Evolutionary conservation across 2,113 vertebrate species (phyloP), one percentile per base, ranked within the genome.

Genomic region (Rhea americana): DNA sequence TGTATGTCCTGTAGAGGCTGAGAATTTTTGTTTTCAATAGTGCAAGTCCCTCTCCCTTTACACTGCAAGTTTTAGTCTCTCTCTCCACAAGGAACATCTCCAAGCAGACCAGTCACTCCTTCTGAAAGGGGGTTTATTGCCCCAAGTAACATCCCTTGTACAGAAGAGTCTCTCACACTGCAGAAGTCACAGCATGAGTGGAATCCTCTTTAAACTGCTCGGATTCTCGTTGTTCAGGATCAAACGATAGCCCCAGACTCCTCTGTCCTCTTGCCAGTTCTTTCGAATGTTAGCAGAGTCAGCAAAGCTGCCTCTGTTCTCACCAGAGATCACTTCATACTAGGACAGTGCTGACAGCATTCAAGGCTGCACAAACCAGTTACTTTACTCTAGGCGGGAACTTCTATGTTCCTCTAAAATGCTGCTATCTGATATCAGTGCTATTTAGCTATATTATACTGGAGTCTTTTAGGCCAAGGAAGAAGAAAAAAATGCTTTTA

Each of bases 251-350:
- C 71, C 89, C 84, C 7, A 0, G 71, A 51, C 48, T 20, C 72
- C 67, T 70, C 2, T 21, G 45, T 59, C 61, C 21, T 71, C 50
- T 89, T 5, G 0, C 22, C 19, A 32, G 25, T 32, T 71, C 45
- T 80, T 39, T 72, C 74, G 39, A 66, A 63, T 24, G 5, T 17
- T 3, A 86, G 21, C 50, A 63, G 22, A 61, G 41, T 32, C 63
- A 79, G 35, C 61, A 83, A 28, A 92, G 63, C 47, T 82, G 78
- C 66, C 59, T 58, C 53, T 32, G 35, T 41, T 45, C 35, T 48
- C 16, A 4, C 43, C 61, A 9, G 32, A 0, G 2, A 58, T 37
- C 18, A 1, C 12, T 68, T 22, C 1, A 1, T 1, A 45, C 39
- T 5, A 78, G 61, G 58, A 43, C 67, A 9, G 19, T 41, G 51